Conservation (phyloP, 2,113 vertebrate species). For the Sterna hirundo region DNA sequence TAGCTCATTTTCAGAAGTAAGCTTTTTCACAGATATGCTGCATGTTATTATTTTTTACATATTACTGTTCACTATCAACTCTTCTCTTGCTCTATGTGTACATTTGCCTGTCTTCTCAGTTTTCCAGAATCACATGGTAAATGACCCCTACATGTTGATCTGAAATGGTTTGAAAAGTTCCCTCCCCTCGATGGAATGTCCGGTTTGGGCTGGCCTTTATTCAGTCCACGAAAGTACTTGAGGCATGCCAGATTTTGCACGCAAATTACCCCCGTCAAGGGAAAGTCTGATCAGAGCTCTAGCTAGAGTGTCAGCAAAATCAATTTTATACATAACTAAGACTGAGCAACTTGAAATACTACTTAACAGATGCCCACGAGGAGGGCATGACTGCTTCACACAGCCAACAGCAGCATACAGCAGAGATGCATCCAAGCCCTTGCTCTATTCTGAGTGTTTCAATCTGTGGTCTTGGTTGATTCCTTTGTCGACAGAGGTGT, state of each 20-base stretch:
- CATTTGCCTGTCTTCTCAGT: not conserved
- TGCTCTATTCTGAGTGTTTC: not conserved
- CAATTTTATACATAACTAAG: constrained; percentile 28
- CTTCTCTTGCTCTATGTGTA: not conserved
- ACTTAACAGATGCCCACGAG: not conserved
- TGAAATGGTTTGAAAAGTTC: not conserved
- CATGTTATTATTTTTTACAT: not conserved
- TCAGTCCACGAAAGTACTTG: not conserved
- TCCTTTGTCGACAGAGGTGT: not conserved
- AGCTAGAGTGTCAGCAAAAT: constrained; percentile 31
- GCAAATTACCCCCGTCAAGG: not conserved
- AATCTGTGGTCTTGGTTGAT: not conserved
- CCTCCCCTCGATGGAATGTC: not conserved
- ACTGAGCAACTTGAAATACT: not conserved
- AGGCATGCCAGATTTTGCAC: not conserved
- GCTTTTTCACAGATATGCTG: not conserved
- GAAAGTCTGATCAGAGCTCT: not conserved
- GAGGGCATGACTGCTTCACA: not conserved
- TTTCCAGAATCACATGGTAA: not conserved
- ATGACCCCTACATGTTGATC: not conserved
- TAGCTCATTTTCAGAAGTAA: not conserved
- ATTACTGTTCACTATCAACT: not conserved
- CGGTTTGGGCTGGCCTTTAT: not conserved
- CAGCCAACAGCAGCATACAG: not conserved
- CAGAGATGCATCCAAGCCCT: not conserved